Conservation (phyloP, 2,797 vertebrate genomes). For the Crenuchus spilurus region DNA sequence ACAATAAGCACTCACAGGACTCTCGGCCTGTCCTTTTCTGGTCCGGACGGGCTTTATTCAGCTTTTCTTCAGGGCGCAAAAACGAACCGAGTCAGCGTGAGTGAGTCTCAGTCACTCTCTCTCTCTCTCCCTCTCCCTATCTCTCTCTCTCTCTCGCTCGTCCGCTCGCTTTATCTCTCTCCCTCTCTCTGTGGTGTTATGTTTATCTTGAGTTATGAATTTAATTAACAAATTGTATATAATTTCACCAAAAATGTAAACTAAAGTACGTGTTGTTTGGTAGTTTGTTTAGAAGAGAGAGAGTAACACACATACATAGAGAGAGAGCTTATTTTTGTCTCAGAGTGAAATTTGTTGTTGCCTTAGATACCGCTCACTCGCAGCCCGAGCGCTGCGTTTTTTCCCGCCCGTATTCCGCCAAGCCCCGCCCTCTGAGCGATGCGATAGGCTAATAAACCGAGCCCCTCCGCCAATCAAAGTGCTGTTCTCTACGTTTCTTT, state of each 20-base stretch:
- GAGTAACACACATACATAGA: neutral
- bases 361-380: neutral
- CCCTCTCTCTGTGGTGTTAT: neutral
- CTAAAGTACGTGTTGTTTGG: neutral
- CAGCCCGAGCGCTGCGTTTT: neutral
- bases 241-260: neutral
- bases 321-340: neutral
- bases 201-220: too few relatives aligned
- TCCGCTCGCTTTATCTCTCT: neutral
- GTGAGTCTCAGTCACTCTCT: neutral
- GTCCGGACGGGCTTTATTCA: neutral
- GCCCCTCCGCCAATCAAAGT: too few relatives aligned
- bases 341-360: neutral
- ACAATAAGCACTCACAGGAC: too few relatives aligned
- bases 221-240: neutral
- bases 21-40: neutral
- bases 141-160: neutral
- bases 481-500: too few relatives aligned
- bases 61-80: neutral
- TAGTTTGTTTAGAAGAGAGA: neutral
- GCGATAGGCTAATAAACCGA: neutral
- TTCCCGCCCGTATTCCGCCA: neutral
- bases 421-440: neutral
- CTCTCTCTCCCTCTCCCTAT: neutral
- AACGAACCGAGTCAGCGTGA: neutral